Evolutionary conservation across 2,113 vertebrate species (phyloP), one percentile per base, ranked within the genome.

Genomic region (Eupsittula cactorum): DNA sequence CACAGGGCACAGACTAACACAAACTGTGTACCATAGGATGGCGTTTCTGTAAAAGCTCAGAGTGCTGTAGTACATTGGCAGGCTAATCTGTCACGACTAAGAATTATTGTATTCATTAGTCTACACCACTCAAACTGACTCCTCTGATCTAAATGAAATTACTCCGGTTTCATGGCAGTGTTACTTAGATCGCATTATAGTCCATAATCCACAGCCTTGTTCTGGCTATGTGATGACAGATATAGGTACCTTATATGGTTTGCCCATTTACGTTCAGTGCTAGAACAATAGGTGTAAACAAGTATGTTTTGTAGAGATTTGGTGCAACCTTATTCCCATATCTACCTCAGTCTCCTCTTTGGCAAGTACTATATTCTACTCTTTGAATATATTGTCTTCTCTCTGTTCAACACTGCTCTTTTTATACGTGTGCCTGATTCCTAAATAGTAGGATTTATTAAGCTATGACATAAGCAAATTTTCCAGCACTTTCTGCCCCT

Each of bases 61-160:
- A 84, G 35, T 24, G 42, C 90, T 47, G 60, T 10, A 64, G 24
- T 28, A 31, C 31, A 7, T 13, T 60, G 76, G 64, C 64, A 93
- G 71, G 55, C 15, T 88, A 81, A 88, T 95, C 53, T 90, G 64
- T 93, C 76, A 64, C 39, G 55, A 46, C 68, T 88, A 83, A 86
- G 85, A 93, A 94, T 90, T 90, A 90, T 88, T 95, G 74, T 70
- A 83, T 94, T 90, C 79, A 50, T 90, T 91, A 94, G 46, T 81
- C 82, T 68, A 53, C 75, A 85, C 70, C 76, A 86, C 77, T 88
- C 77, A 93, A 83, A 86, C 79, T 3, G 20, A 91, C 81, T 84
- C 65, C 80, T 96, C 80, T 88, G 83, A 81, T 88, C 83, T 85
- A 82, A 92, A 85, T 91, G 69, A 89, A 95, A 94, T 85, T 87